These are phyloP conservation scores for Antheraea yamamai DNA, from an alignment of 2,888 invertebrate genomes.

Conservation along the genomic window DNA sequence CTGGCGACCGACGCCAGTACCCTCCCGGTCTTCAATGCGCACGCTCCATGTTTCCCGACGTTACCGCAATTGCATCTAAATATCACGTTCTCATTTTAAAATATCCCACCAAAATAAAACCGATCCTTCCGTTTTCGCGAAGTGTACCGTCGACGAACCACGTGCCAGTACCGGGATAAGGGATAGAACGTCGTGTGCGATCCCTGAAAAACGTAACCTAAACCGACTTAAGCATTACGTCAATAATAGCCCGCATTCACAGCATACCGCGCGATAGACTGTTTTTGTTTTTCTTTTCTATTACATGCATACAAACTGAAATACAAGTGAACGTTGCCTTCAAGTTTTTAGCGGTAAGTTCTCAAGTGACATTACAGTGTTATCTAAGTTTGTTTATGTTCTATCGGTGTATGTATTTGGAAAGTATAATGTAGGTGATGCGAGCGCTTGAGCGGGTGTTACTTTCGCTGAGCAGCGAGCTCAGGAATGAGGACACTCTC, in stretches of 20 bases:
- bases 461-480: conserved; percentile 63
- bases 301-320: conserved; percentile 31
- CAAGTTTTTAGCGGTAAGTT: conserved; percentile 60
- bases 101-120: conserved; percentile 57
- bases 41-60: conserved; percentile 67
- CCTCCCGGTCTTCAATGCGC: conserved; percentile 65
- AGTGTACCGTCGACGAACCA: conserved; percentile 35
- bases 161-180: conserved; percentile 31
- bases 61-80: conserved; percentile 64
- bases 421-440: conserved; percentile 52
- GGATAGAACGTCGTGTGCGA: conserved; percentile 33
- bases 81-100: conserved; percentile 59
- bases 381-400: conserved; percentile 36
- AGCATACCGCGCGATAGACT: conserved; percentile 30
- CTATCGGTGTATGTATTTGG: conserved; percentile 41
- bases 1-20: conserved; percentile 65
- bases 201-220: conserved; percentile 44
- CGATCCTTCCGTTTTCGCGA: conserved; percentile 40
- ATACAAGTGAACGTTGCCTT: conserved; percentile 16
- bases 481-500: conserved; percentile 69
- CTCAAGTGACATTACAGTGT: conserved; percentile 43
- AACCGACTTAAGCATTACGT: conserved; percentile 50
- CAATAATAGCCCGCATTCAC: conserved; percentile 45
- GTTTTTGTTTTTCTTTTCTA: conserved; percentile 54
- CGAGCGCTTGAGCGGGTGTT: conserved; percentile 48